Evolutionary conservation across 2,797 vertebrate species (phyloP).

Genomic region (Poliocrania exsul): DNA sequence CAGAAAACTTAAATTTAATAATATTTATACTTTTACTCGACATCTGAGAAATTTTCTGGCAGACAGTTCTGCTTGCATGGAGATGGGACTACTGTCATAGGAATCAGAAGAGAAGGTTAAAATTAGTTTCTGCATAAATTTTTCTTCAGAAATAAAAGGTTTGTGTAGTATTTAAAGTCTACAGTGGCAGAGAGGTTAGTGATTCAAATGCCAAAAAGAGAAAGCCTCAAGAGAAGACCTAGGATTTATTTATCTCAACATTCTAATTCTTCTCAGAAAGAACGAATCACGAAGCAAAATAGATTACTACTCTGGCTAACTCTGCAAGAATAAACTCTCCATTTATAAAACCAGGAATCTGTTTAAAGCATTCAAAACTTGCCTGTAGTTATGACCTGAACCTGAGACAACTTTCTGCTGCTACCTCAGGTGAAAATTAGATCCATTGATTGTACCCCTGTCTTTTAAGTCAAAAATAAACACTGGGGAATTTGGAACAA

Average conservation of each 20-base stretch:
- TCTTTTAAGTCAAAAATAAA: neutral
- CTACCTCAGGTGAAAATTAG: neutral
- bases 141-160: neutral
- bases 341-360: neutral
- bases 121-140: slow-evolving; percentile 24
- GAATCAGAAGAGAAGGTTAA: slow-evolving; percentile 31
- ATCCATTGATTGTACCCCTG: neutral
- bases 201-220: neutral
- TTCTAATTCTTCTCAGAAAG: neutral
- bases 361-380: neutral
- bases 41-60: slow-evolving; percentile 37
- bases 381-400: neutral
- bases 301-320: neutral
- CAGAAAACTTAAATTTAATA: neutral
- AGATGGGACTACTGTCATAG: neutral
- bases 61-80: neutral
- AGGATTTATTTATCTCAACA: slow-evolving; percentile 5
- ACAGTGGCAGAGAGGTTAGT: neutral
- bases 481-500: neutral
- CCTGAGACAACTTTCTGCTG: neutral
- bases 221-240: neutral
- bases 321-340: neutral
- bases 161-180: slow-evolving; percentile 9
- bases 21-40: slow-evolving; percentile 16
- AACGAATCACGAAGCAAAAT: slow-evolving; percentile 14